Base-by-base conservation (phyloP, 2,888 invertebrate species). In the Volucella inflata region DNA sequence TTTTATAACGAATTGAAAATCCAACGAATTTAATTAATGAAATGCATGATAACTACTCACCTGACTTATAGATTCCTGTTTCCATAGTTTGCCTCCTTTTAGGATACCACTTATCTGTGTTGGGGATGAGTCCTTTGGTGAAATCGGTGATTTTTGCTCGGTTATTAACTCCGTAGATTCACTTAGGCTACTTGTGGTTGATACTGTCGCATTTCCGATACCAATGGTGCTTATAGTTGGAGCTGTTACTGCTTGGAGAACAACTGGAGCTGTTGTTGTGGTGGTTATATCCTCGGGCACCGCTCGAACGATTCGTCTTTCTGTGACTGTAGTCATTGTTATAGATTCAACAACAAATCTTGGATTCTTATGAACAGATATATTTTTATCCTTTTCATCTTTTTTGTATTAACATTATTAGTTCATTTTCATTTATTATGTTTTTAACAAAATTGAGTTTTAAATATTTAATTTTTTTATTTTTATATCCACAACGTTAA, bases 31-130 rank as follows among this genome's bases (percentile, higher is more conserved):
- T 67, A 21, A 36, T 51, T 6, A 30, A 81, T 62, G 75, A 70
- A 82, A 76, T 75, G 72, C 75, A 76, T 79, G 83, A 87, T 87
- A 68, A 76, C 72, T 57, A 88, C 87, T 89, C 88, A 94, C 94
- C 93, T 94, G 94, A 87, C 94, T 93, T 87, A 90, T 90, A 57
- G 91, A 93, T 72, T 94, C 91, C 77, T 94, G 94, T 89, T 95
- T 95, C 96, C 96, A 96, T 12, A 96, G 93, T 83, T 95, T 93
- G 9, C 96, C 96, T 12, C 96, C 96, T 90, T 96, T 96, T 4
- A 96, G 92, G 80, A 96, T 96, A 38, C 96, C 96, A 59, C 95
- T 95, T 42, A 95, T 93, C 72, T 94, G 93, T 82, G 93, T 93
- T 1, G 95, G 94, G 0, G 95, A 95, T 78, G 91, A 93, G 76